Evolutionary conservation across 2,888 invertebrate species (phyloP), one percentile per base, ranked within the genome.

Genomic region (Caenorhabditis virilis): DNA sequence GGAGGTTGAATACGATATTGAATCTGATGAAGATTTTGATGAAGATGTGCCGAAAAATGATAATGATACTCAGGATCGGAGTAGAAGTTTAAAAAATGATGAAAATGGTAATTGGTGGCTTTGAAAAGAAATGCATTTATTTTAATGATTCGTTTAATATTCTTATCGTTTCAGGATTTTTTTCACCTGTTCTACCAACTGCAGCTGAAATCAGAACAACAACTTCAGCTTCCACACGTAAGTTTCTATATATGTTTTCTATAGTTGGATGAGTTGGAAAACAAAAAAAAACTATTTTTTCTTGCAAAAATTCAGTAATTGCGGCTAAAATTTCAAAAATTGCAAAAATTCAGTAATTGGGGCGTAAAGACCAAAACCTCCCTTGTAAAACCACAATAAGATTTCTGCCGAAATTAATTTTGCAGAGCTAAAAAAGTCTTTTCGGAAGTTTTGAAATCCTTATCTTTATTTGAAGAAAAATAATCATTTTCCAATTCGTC

Each of bases 181-280:
- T 80, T 77, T 78, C 80, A n/a, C 80, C 80, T 20, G 72, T 80
- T 15, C 63, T 80, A 22, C 76, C 69, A 36, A 56, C 59, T 43
- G 52, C 57, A 15, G 46, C 67, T 42, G 7, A 42, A 42, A 20
- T 20, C 23, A 3, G 15, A 27, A 23, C 46, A 33, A 27, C 46
- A 16, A 46, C 46, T 27, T 27, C 33, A 2, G 27, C 27, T 15
- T 6, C 39, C 39, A n/a, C 5, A 20, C 16, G 16, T 39, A n/a
- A 18, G 39, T 39, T 39, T 39, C n/a, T 39, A 9, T 30, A n/a
- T n/a, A n/a, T n/a, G n/a, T n/a, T n/a, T n/a, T n/a, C n/a, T n/a
- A n/a, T n/a, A n/a, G n/a, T n/a, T n/a, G n/a, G 35, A 33, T 13
- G 35, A 33, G 35, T 15, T 33, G 35, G 35, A 33, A 13, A n/a